A percentile compares a stretch with the other conserved stretches of the same genome.
Evolutionary conservation across 92 coral and sea anemone genomes (phyloP).

Genomic region (Epizoanthus rinbou): DNA sequence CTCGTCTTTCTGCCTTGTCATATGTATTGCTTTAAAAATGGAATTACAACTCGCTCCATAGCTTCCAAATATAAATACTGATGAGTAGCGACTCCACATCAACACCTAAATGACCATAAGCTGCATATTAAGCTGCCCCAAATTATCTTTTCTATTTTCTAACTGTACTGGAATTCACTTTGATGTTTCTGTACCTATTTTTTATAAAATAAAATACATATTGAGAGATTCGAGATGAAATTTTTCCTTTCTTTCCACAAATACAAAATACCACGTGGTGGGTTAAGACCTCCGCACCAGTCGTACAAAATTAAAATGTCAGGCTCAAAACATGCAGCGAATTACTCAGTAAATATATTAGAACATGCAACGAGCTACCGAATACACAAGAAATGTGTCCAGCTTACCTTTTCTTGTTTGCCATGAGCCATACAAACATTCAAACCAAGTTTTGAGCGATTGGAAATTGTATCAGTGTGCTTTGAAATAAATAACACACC

Average conservation of each 20-base stretch:
- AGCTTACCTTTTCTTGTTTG: conserved; percentile 20
- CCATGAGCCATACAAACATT: neutral
- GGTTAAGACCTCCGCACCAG: neutral
- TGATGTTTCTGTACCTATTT: conserved; percentile 20
- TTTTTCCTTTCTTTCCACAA: conserved; percentile 8
- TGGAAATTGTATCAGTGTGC: no score
- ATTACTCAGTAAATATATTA: conserved; percentile 3
- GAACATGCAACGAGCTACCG: neutral
- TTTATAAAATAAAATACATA: conserved; percentile 13
- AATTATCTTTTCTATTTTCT: neutral
- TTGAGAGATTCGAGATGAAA: conserved; percentile 21
- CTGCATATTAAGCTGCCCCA: conserved; percentile 13
- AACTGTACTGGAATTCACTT: conserved; percentile 9
- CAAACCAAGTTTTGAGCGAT: conserved; percentile 18
- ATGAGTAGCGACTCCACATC: conserved; percentile 20
- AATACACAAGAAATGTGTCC: neutral
- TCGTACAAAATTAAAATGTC: conserved; percentile 19
- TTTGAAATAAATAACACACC: neutral
- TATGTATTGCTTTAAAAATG: conserved; percentile 8
- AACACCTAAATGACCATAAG: conserved; percentile 5
- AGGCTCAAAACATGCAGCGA: conserved; percentile 23
- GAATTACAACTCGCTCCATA: conserved; percentile 4
- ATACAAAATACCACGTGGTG: conserved; percentile 9
- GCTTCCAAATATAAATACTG: conserved; percentile 14
- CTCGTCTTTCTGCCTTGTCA: conserved; percentile 17